These are phyloP conservation scores for Aethes cnicana DNA, from an alignment of 2,888 invertebrate species.

Conservation along the genomic window DNA sequence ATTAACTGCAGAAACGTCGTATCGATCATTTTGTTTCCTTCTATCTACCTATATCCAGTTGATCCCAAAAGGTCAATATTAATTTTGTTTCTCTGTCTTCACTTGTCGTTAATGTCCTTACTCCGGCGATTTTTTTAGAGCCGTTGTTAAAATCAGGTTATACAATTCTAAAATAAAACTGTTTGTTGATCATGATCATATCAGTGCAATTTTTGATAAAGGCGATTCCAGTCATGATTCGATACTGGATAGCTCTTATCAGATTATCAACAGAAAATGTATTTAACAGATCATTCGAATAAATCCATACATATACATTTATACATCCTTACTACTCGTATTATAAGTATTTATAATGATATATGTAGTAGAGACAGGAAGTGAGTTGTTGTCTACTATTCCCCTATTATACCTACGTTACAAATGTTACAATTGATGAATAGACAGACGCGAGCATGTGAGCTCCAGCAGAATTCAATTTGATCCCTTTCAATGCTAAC, in stretches of 20 bases:
- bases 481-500: slow-evolving; percentile 71
- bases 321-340: not conserved
- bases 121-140: slow-evolving; percentile 28
- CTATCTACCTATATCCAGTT: slow-evolving; percentile 35
- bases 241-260: not conserved
- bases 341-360: no score
- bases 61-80: slow-evolving; percentile 43
- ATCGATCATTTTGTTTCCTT: slow-evolving; percentile 41
- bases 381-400: slow-evolving; percentile 68
- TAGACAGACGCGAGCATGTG: slow-evolving; percentile 69
- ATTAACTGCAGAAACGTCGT: slow-evolving; percentile 12
- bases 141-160: no score
- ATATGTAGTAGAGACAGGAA: slow-evolving; percentile 52
- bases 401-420: slow-evolving; percentile 67
- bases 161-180: no score
- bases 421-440: slow-evolving; percentile 77
- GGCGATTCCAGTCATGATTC: slow-evolving; percentile 2
- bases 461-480: slow-evolving; percentile 73
- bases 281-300: not conserved
- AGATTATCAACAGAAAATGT: not conserved
- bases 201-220: slow-evolving; percentile 1
- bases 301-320: not conserved
- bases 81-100: slow-evolving; percentile 38
- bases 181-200: not conserved
- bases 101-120: slow-evolving; percentile 35